A percentile compares a stretch with the other conserved stretches of the same genome.
Conservation (phyloP, 2,113 vertebrate species). For the Gymnocephalus cernua region DNA sequence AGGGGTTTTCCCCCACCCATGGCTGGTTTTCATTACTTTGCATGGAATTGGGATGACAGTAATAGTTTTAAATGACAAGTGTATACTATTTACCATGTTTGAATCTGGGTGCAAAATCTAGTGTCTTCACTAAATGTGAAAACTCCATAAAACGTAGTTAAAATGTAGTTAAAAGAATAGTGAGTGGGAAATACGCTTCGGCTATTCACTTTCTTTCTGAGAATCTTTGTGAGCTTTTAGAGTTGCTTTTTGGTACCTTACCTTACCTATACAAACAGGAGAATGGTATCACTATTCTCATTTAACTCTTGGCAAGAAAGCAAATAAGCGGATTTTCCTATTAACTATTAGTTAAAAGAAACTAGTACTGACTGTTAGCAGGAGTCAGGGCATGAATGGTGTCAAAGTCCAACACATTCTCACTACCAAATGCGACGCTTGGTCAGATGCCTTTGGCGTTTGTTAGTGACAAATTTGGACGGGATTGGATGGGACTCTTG, state of each 20-base stretch:
- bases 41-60: neutral
- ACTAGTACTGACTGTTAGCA: no score
- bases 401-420: no score
- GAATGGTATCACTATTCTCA: neutral
- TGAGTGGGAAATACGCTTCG: neutral
- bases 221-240: neutral
- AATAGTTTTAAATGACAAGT: neutral
- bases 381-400: no score
- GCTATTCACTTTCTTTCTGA: no score
- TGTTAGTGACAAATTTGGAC: no score
- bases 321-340: neutral
- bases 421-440: no score
- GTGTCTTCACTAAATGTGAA: neutral
- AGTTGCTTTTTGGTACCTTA: neutral
- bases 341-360: no score
- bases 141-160: neutral
- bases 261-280: no score
- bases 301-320: neutral
- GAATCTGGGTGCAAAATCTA: neutral
- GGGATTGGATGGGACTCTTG: no score
- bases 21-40: neutral
- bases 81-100: neutral
- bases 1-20: neutral
- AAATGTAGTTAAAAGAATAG: neutral
- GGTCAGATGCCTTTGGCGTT: no score